A percentile compares a stretch with the other conserved stretches of the same genome.
Evolutionary conservation across 2,888 invertebrate species (phyloP).

Genomic region (Saturnia japonica): DNA sequence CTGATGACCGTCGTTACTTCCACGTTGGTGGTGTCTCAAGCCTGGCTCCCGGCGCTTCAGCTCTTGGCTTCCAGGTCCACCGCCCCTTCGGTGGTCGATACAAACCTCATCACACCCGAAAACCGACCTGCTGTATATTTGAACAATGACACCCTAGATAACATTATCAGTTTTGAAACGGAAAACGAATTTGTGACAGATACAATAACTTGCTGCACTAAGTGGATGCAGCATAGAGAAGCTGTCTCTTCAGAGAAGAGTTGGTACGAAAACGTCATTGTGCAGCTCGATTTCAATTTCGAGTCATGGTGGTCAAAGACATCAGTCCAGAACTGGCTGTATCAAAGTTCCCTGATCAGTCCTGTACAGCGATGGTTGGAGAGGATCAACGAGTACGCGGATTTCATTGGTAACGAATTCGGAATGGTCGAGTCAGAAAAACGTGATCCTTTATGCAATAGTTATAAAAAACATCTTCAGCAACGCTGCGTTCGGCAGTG

Average conservation of each 20-base stretch:
- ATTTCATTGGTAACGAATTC: conserved; percentile 28
- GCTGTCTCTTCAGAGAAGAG: conserved; percentile 31
- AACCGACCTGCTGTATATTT: conserved; percentile 31
- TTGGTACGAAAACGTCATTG: conserved; percentile 45
- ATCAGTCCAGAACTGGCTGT: conserved; percentile 60
- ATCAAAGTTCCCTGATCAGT: conserved; percentile 60
- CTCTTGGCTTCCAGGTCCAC: conserved; percentile 32
- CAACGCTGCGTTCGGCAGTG: conserved; percentile 48
- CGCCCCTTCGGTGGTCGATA: conserved; percentile 25
- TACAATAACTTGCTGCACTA: conserved; percentile 54
- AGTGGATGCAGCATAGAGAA: conserved; percentile 52
- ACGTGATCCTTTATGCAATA: neutral
- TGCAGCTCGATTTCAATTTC: conserved; percentile 46
- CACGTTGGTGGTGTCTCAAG: conserved; percentile 43
- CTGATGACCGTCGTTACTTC: conserved; percentile 48
- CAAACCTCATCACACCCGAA: conserved; percentile 35
- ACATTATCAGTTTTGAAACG: conserved; percentile 27
- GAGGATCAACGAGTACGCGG: conserved; percentile 52
- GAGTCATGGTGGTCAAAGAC: conserved; percentile 61
- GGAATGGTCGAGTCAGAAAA: neutral
- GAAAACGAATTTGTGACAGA: conserved; percentile 30
- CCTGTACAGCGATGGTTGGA: conserved; percentile 71
- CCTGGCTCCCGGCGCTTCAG: conserved; percentile 34
- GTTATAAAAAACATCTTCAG: conserved; percentile 10
- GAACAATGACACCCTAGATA: conserved; percentile 40